Evolutionary conservation across 23 tunicate genomes (phyloP), one percentile per base, ranked within the genome.

Genomic region (Trididemnum nubilum): DNA sequence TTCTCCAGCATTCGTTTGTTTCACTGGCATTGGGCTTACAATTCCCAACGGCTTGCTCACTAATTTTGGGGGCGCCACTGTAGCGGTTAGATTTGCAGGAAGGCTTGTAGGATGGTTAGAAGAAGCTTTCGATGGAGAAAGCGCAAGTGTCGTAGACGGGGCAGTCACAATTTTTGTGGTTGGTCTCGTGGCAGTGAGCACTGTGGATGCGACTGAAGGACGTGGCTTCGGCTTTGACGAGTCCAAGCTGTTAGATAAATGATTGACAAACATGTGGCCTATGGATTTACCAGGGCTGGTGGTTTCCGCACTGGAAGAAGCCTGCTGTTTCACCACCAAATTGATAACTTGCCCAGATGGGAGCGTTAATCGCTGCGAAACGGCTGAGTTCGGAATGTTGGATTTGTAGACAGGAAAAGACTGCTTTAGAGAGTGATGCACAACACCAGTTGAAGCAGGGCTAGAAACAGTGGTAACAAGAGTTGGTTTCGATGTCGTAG

Each of bases 331-430:
- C 9, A 73, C 78, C 3, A 73, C 73, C 35, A 83, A 37, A 61
- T 39, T 83, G 36, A 83, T 83, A 60, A 83, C 72, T 58, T 83
- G 87, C 1, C 87, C 87, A 35, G 87, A 54, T 7, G 87, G 81
- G 26, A 71, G 24, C 1, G 78, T 70, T 24, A 51, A 31, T 0
- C 66, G 60, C 19, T 59, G 72, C 7, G 87, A 52, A 19, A 35
- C 69, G 60, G 54, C 66, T 31, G 39, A 27, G 24, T 66, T 4
- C 27, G 65, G n/a, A 66, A 77, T 31, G 74, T 24, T 67, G 7
- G 74, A 7, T 32, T n/a, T 12, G 33, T 30, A 67, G 7, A 33
- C 38, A 4, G 74, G 74, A 61, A 61, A 21, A n/a, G 67, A 4
- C 5, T 61, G 67, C 29, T 25, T 61, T 25, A 26, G 21, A 4